Percentiles rank a stretch among this genome's conserved stretches.
phyloP scores from a whole-genome alignment of 2,113 vertebrate species.

The Oxygymnocypris stewartii region DNA sequence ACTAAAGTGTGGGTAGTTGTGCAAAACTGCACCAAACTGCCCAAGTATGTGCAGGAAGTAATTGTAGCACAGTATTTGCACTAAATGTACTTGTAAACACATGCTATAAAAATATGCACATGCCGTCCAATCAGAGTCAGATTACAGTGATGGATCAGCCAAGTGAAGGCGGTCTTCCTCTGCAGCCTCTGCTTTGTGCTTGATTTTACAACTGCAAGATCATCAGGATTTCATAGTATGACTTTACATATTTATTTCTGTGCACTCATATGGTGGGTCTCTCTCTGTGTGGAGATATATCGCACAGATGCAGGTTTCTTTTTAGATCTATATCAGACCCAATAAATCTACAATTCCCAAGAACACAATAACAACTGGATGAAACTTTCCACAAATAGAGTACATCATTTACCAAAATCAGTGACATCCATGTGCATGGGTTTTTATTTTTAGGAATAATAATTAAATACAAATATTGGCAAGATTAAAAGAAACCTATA shows the following conservation, averaged over 20 bases:
- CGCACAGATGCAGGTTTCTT: neutral
- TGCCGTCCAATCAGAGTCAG: neutral
- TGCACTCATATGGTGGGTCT: conserved; percentile 70
- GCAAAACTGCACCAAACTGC: no score
- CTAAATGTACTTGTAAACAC: neutral
- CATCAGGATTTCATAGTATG: conserved; percentile 67
- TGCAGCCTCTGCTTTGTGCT: conserved; percentile 72
- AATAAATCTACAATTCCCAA: neutral
- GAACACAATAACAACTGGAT: neutral
- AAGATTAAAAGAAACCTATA: no score
- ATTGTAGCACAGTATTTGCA: neutral
- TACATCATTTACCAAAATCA: neutral
- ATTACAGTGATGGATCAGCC: conserved; percentile 29
- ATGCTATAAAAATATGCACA: conserved; percentile 4
- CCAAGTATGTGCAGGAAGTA: neutral
- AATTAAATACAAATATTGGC: neutral
- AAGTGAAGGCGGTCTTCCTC: conserved; percentile 70
- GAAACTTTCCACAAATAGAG: neutral
- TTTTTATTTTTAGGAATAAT: neutral
- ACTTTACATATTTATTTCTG: conserved; percentile 67
- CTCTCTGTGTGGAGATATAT: conserved; percentile 70
- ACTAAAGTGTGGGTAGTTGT: neutral
- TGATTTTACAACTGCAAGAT: conserved; percentile 88
- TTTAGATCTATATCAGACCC: neutral
- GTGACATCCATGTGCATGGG: neutral